Evolutionary conservation across 1,140 invertebrate genomes (phyloP).

Genomic region (Cecropterus lyciades): DNA sequence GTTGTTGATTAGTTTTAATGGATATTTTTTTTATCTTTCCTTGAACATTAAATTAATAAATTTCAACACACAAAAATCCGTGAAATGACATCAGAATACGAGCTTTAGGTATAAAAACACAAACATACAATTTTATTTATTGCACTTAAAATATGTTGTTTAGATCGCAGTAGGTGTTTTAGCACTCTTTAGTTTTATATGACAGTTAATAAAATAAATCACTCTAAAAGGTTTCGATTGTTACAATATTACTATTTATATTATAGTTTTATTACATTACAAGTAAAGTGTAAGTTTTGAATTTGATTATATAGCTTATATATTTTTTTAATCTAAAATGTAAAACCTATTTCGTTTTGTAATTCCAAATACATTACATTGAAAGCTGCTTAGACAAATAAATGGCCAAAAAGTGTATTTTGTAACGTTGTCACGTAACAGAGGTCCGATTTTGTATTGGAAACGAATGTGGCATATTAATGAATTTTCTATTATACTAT

Average conservation of each 20-base stretch:
- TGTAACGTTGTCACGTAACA: conserved; percentile 18
- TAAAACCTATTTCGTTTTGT: background rate
- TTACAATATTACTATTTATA: no score
- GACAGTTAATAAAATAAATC: background rate
- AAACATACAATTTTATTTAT: background rate
- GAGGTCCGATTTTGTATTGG: background rate
- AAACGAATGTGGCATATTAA: conserved; percentile 19
- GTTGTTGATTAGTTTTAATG: no score
- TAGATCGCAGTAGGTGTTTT: no score
- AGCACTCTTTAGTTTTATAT: background rate
- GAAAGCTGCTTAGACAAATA: background rate
- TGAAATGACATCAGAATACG: conserved; percentile 6
- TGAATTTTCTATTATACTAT: conserved; percentile 7
- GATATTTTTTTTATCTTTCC: no score
- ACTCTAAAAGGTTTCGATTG: background rate
- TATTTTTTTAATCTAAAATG: no score
- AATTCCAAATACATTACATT: background rate
- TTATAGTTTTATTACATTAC: no score
- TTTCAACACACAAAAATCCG: background rate
- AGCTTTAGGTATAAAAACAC: background rate
- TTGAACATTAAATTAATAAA: no score
- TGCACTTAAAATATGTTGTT: no score
- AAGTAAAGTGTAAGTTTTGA: no score
- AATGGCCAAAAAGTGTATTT: background rate
- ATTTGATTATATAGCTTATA: no score